These are phyloP conservation scores for Pantherophis guttatus DNA, from an alignment of 2,113 vertebrate species.

Conservation along the genomic window DNA sequence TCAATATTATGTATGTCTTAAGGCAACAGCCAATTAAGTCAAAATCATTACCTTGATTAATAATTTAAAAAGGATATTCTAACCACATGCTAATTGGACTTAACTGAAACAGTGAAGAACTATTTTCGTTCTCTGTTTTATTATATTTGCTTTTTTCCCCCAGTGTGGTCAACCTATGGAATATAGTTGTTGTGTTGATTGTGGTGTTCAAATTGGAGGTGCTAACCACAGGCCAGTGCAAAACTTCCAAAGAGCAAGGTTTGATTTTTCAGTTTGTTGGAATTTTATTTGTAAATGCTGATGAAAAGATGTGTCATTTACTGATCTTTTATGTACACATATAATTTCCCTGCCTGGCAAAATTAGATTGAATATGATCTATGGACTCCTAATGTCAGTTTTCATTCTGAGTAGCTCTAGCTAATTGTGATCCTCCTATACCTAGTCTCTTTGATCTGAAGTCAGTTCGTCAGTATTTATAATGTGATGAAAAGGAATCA, in stretches of 20 bases:
- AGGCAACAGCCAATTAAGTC: not conserved
- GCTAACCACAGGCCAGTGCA: rapidly evolving
- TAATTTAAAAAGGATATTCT: not conserved
- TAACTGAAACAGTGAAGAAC: not conserved
- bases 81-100: not conserved
- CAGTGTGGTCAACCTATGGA: slow-evolving; percentile 86
- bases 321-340: not conserved
- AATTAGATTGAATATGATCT: not conserved
- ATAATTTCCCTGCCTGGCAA: not conserved
- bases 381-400: not conserved
- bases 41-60: not conserved
- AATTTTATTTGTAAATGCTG: not conserved
- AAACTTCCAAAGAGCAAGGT: slow-evolving; percentile 44
- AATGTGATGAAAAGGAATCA: not conserved
- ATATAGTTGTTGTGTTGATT: slow-evolving; percentile 73
- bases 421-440: not conserved
- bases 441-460: not conserved
- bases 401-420: not conserved
- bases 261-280: not conserved
- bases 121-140: not conserved
- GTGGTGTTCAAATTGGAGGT: slow-evolving; percentile 72
- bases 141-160: not conserved
- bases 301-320: not conserved
- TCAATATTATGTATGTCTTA: not conserved
- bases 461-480: not conserved